A percentile compares a stretch with the other conserved stretches of the same genome.
phyloP scores from a whole-genome alignment of 2,888 invertebrate species.

The Chironomus riparius region DNA sequence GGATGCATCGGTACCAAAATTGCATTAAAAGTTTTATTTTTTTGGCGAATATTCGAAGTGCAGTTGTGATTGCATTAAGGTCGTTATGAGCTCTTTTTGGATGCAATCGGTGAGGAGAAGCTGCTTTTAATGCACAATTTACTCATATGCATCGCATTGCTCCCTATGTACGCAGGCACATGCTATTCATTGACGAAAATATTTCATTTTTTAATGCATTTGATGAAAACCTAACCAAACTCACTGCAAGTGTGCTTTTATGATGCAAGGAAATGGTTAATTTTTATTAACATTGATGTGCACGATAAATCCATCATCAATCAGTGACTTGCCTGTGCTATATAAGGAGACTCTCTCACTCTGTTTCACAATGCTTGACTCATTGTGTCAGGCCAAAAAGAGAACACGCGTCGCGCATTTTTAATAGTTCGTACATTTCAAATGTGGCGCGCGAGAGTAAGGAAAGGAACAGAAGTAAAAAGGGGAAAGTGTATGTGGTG shows the following conservation, averaged over 20 bases:
- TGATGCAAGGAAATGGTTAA: slow-evolving; percentile 23
- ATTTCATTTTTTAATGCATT: too few species aligned
- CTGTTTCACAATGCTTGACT: slow-evolving; percentile 15
- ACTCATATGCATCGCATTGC: background rate
- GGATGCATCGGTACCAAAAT: too few species aligned
- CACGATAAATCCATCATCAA: slow-evolving; percentile 22
- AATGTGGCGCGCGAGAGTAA: background rate
- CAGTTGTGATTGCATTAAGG: background rate
- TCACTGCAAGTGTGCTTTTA: background rate
- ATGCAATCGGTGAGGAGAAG: background rate
- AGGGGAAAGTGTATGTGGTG: slow-evolving; percentile 1
- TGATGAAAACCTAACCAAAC: background rate
- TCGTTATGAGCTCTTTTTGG: background rate
- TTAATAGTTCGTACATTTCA: background rate
- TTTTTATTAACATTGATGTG: slow-evolving; percentile 23
- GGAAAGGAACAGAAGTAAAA: background rate
- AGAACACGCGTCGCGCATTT: slow-evolving; percentile 19
- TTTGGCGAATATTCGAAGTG: background rate
- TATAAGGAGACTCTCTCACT: background rate
- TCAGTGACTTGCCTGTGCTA: background rate
- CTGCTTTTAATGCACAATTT: too few species aligned
- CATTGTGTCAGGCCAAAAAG: slow-evolving; percentile 14
- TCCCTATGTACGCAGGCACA: background rate
- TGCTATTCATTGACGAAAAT: too few species aligned
- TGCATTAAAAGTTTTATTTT: too few species aligned